Evolutionary conservation across 2,888 invertebrate genomes (phyloP).

Genomic region (Stenodema calcarata): DNA sequence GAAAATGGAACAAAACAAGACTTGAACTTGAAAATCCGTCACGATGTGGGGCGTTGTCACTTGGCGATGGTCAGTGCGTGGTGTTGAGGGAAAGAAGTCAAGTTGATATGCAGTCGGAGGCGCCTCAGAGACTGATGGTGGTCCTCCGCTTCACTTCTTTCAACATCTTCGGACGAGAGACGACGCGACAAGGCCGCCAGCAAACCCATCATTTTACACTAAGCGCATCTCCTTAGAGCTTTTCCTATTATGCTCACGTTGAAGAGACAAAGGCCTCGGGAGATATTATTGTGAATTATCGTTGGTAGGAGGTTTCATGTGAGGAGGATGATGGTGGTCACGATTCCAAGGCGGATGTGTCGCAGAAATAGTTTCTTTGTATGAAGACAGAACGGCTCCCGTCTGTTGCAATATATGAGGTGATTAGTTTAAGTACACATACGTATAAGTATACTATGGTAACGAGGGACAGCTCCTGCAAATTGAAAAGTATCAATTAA

Average conservation of each 20-base stretch:
- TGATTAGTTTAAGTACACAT: too few relatives aligned
- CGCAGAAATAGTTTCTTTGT: neutral
- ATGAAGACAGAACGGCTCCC: neutral
- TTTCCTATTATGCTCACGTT: neutral
- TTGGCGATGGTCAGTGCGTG: neutral
- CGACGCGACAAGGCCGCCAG: neutral
- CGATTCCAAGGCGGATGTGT: neutral
- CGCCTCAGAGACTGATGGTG: conserved; percentile 19
- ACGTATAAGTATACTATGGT: too few relatives aligned
- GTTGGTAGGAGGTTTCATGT: neutral
- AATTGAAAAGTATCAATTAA: too few relatives aligned
- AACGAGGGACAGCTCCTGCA: too few relatives aligned
- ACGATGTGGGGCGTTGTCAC: conserved; percentile 27
- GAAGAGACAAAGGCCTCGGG: neutral
- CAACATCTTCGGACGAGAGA: neutral
- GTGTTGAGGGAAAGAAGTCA: neutral
- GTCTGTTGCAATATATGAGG: neutral
- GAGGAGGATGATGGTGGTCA: neutral
- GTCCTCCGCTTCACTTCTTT: conserved; percentile 22
- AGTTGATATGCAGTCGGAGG: conserved; percentile 11
- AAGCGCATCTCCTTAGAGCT: neutral
- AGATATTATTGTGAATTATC: neutral
- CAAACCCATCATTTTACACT: neutral
- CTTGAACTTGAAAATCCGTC: neutral
- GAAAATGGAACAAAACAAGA: neutral